Evolutionary conservation across 2,113 vertebrate species (phyloP).

Genomic region (Spermophilus dauricus): DNA sequence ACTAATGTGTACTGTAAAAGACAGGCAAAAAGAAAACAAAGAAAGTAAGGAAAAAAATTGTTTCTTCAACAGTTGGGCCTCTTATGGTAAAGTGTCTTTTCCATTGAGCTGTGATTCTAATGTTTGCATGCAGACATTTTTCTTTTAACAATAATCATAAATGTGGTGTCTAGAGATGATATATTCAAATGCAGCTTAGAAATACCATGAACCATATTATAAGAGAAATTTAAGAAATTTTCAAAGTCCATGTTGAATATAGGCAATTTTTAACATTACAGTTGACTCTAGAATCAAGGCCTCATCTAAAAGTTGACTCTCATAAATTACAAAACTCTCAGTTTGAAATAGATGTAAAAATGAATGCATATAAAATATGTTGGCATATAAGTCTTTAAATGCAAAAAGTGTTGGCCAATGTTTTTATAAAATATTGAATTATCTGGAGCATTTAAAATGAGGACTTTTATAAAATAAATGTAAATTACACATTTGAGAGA

Average conservation of each 20-base stretch:
- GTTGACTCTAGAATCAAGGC: neutral
- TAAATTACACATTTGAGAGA: neutral
- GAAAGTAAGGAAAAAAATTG: neutral
- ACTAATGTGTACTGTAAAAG: neutral
- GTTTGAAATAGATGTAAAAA: constrained; percentile 1
- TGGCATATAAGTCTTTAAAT: neutral
- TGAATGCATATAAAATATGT: neutral
- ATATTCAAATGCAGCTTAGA: neutral
- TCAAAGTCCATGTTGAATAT: neutral
- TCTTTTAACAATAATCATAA: neutral
- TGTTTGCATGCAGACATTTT: neutral
- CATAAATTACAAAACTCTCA: neutral
- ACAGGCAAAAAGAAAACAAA: neutral
- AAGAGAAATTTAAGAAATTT: neutral
- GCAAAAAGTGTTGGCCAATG: neutral
- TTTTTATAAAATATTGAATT: neutral
- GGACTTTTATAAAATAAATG: neutral
- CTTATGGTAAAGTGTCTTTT: neutral
- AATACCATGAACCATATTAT: neutral
- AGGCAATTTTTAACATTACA: neutral
- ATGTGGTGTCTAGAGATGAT: neutral
- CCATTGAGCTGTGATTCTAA: neutral
- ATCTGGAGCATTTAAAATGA: neutral
- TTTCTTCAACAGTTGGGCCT: neutral
- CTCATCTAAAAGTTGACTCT: neutral